These are phyloP conservation scores for Astur gentilis DNA, from an alignment of 2,113 vertebrate genomes.

Conservation along the genomic window DNA sequence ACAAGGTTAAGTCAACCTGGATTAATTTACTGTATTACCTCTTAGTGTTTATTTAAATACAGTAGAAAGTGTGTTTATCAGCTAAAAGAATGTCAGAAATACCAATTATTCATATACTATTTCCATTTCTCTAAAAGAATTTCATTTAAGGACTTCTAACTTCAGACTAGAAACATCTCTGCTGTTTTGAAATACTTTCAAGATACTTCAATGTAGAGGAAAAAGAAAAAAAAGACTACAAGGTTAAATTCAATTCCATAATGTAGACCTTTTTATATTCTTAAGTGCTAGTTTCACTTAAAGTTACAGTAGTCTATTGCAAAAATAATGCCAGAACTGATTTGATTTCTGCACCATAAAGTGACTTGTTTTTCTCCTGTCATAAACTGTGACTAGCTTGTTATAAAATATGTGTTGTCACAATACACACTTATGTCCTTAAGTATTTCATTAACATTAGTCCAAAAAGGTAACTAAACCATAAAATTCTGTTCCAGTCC, in stretches of 20 bases:
- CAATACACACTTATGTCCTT: neutral
- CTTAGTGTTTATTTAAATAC: slow-evolving; percentile 27
- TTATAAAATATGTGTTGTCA: neutral
- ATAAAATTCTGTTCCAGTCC: neutral
- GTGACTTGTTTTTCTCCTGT: slow-evolving; percentile 11
- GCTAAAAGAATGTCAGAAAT: neutral
- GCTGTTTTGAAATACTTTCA: neutral
- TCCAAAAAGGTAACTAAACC: slow-evolving; percentile 10
- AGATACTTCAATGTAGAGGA: neutral
- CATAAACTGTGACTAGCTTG: neutral
- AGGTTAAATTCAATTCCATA: neutral
- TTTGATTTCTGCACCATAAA: neutral
- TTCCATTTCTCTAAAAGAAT: neutral
- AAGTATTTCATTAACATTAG: slow-evolving; percentile 18
- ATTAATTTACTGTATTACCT: slow-evolving; percentile 12
- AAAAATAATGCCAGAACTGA: neutral
- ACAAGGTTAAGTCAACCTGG: neutral
- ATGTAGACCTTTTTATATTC: neutral
- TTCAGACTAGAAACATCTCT: neutral
- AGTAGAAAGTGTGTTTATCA: neutral
- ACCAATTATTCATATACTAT: neutral
- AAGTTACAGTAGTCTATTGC: neutral
- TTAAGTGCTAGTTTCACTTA: neutral
- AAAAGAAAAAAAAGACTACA: neutral
- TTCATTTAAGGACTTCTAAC: neutral